Conservation (phyloP, 1,140 invertebrate species). For the Camponotus floridanus region DNA sequence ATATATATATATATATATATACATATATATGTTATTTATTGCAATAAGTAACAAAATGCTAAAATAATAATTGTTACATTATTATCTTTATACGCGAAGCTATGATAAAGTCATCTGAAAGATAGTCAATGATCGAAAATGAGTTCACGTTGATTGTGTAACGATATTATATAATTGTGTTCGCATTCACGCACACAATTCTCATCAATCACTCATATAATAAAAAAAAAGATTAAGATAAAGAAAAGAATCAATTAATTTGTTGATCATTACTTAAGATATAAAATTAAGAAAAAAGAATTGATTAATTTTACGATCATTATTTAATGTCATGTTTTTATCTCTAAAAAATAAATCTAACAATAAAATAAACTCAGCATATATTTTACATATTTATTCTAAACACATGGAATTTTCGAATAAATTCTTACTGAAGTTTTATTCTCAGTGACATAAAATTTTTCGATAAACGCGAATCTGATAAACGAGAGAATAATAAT, state of each 20-base stretch:
- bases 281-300: neutral
- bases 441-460: neutral
- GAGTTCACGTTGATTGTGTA: constrained; percentile 28
- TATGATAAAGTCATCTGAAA: constrained; percentile 50
- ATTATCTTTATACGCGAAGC: constrained; percentile 33
- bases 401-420: neutral
- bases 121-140: constrained; percentile 43
- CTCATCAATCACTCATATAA: neutral
- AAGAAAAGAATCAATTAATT: constrained; percentile 27
- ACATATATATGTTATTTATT: constrained; percentile 5
- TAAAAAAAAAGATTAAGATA: neutral
- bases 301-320: constrained; percentile 23
- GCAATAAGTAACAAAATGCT: neutral
- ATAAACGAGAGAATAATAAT: neutral
- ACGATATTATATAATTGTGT: constrained; percentile 60
- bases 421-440: constrained; percentile 11
- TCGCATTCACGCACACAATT: neutral
- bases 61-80: constrained; percentile 2
- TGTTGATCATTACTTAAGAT: neutral
- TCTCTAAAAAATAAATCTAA: constrained; percentile 5
- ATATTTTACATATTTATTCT: too few relatives aligned
- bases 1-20: too few relatives aligned
- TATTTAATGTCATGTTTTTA: neutral
- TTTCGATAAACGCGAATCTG: constrained; percentile 11
- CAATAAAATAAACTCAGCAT: too few relatives aligned